phyloP scores from a whole-genome alignment of 2,888 invertebrate species.

The Thumatha senex region DNA sequence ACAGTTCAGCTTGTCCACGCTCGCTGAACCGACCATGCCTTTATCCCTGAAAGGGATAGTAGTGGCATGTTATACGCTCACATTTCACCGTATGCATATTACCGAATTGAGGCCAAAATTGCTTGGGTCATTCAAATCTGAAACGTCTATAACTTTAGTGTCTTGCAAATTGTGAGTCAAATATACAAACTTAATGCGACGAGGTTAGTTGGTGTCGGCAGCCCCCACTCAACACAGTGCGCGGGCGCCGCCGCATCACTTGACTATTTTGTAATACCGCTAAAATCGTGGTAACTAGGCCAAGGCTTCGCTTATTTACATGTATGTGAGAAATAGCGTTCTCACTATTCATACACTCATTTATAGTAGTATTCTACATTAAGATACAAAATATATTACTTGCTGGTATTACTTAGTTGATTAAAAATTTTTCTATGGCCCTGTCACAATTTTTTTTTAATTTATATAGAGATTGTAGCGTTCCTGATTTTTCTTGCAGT shows the following conservation, averaged over 20 bases:
- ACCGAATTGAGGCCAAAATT: background rate
- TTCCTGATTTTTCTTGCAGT: too few species aligned
- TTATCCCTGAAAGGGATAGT: too few species aligned
- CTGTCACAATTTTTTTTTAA: too few species aligned
- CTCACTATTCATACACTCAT: conserved; percentile 45
- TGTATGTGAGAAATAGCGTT: conserved; percentile 78
- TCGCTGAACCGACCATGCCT: too few species aligned
- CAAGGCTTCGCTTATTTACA: conserved; percentile 79
- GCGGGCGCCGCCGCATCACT: conserved; percentile 64
- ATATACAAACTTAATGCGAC: background rate
- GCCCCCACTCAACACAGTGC: conserved; percentile 28
- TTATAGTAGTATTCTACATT: conserved; percentile 17
- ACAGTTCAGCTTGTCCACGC: background rate
- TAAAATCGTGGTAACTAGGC: conserved; percentile 82
- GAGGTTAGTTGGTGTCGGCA: conserved; percentile 8
- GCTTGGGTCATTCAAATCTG: background rate
- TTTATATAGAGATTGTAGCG: too few species aligned
- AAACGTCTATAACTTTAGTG: too few species aligned
- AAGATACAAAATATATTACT: background rate
- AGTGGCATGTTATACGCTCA: too few species aligned
- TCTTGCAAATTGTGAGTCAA: background rate
- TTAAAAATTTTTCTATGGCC: too few species aligned
- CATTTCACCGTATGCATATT: too few species aligned
- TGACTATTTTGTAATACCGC: conserved; percentile 77
- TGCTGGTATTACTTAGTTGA: background rate